Evolutionary conservation across 2,113 vertebrate genomes (phyloP), one percentile per base, ranked within the genome.

Genomic region (Cynoglossus semilaevis): DNA sequence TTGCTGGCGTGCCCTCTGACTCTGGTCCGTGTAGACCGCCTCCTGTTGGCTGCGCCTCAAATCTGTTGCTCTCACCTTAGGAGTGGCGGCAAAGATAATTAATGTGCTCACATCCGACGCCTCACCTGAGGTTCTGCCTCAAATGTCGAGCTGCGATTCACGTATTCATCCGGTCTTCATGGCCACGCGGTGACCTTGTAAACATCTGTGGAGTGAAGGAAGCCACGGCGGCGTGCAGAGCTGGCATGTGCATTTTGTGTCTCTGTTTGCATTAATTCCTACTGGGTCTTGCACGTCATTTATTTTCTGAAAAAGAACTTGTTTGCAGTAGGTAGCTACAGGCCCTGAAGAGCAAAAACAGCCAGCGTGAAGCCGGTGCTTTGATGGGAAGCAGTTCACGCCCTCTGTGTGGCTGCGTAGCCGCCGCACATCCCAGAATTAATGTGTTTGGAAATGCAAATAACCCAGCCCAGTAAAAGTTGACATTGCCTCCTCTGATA

Each of bases 401-500:
- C 38, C 63, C 67, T 70, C 55, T 38, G 70, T 48, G 68, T 46
- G 56, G 40, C 67, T 81, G 73, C 55, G 70, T 63, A 76, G 75
- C 61, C 44, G 16, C 71, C 12, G 68, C 76, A 63, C 76, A 72
- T 74, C 59, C 49, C 50, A 12, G 70, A 78, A 70, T 77, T 73
- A 85, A 88, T 86, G 79, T 58, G 63, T 76, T 80, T 66, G 78
- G 73, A 85, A 89, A 88, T 87, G 85, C 87, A 89, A 88, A 87
- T 89, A 88, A 74, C 71, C 78, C 73, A 58, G 63, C 73, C 87
- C 76, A 80, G 72, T 73, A 84, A 90, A 94, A 93, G 91, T 92
- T 92, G 90, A 93, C 93, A 92, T 92, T 93, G 92, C 85, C 89
- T 91, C 83, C 82, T 36, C 65, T 90, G 92, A 88, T 91, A 90